phyloP scores from a whole-genome alignment of 92 coral and sea anemone genomes.

The Epizoanthus ramosus region DNA sequence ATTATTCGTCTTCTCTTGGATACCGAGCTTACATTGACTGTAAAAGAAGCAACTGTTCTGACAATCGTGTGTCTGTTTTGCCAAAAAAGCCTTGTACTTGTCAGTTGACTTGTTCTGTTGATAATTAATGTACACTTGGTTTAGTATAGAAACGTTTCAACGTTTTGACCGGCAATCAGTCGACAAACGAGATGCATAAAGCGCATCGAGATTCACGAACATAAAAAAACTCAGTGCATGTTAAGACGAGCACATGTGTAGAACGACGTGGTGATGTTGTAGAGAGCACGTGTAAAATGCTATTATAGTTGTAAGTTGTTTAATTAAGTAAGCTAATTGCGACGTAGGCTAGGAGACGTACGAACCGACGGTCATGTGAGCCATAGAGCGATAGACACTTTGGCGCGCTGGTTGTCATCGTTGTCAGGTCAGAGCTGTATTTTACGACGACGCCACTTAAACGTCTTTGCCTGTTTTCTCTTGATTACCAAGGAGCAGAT shows the following conservation, averaged over 20 bases:
- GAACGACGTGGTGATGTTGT: background rate
- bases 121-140: background rate
- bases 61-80: background rate
- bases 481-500: no score
- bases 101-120: background rate
- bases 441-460: slow-evolving; percentile 13
- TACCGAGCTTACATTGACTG: no score
- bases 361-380: background rate
- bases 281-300: slow-evolving; percentile 24
- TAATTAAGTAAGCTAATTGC: slow-evolving; percentile 9
- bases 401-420: slow-evolving; percentile 4
- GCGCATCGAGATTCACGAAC: background rate
- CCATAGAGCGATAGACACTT: slow-evolving; percentile 3
- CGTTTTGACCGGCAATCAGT: background rate
- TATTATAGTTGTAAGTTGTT: slow-evolving; percentile 13
- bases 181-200: background rate
- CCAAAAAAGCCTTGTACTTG: background rate
- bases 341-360: slow-evolving; percentile 14
- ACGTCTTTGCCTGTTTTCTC: no score
- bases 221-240: background rate
- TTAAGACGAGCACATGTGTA: background rate
- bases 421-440: background rate
- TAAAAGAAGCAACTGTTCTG: background rate
- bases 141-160: background rate
- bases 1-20: no score